These are phyloP conservation scores for Poecilia picta DNA, from an alignment of 2,797 vertebrate species.

Conservation along the genomic window DNA sequence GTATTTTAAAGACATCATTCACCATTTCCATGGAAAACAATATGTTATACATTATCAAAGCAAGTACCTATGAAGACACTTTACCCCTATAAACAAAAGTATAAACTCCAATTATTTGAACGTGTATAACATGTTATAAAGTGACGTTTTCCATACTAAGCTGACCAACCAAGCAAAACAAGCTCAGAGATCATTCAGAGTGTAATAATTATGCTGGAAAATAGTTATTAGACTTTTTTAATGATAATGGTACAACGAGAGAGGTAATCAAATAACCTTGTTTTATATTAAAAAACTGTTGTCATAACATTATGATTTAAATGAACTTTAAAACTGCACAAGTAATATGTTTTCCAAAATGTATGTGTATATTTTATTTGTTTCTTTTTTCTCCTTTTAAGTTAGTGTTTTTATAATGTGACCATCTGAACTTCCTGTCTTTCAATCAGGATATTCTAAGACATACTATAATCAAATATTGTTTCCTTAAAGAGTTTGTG, in stretches of 20 bases:
- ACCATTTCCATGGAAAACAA: background rate
- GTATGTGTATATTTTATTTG: background rate
- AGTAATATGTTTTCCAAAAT: background rate
- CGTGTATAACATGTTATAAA: background rate
- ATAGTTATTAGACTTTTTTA: slow-evolving; percentile 63
- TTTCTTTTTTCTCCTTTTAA: background rate
- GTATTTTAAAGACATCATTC: background rate
- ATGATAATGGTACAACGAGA: slow-evolving; percentile 40
- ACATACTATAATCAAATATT: too few species aligned
- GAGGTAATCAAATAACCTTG: slow-evolving; percentile 31
- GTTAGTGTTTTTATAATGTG: background rate
- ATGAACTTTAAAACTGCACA: slow-evolving; percentile 8
- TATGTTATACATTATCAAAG: background rate
- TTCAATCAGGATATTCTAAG: background rate
- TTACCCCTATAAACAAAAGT: background rate
- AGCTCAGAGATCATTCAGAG: slow-evolving; percentile 54
- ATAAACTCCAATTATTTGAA: background rate
- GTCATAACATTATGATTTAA: slow-evolving; percentile 48
- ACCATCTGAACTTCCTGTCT: background rate
- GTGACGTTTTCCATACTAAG: background rate
- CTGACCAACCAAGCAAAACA: slow-evolving; percentile 42
- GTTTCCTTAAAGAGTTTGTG: too few species aligned
- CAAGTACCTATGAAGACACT: background rate
- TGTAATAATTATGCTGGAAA: slow-evolving; percentile 56
- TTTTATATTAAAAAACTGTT: slow-evolving; percentile 16